These are phyloP conservation scores for Scophthalmus maximus DNA, from an alignment of 2,113 vertebrate genomes.

Conservation along the genomic window DNA sequence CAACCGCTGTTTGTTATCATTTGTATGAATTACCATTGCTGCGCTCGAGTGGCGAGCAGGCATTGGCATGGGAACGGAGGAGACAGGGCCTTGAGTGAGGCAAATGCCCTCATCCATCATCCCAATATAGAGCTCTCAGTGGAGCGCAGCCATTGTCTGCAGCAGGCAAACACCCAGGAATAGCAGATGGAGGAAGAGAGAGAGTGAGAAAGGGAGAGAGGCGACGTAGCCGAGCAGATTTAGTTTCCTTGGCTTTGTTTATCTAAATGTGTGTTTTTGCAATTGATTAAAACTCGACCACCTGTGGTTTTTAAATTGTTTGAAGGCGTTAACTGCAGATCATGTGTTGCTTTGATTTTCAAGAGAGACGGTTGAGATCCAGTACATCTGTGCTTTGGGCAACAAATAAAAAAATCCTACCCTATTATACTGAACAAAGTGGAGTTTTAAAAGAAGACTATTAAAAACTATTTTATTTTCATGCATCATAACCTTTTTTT, in stretches of 20 bases:
- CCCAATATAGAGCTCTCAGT: conserved; percentile 70
- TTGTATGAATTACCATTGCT: conserved; percentile 73
- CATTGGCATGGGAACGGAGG: conserved; percentile 56
- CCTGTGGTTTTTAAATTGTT: conserved; percentile 43
- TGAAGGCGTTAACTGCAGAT: conserved; percentile 58
- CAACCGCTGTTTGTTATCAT: conserved; percentile 68
- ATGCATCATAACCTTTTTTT: neutral
- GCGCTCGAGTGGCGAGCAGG: conserved; percentile 64
- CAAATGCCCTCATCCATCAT: conserved; percentile 81
- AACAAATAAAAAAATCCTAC: conserved; percentile 1
- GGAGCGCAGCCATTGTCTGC: conserved; percentile 67
- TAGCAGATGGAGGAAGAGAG: conserved; percentile 70
- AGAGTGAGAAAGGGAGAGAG: conserved; percentile 13
- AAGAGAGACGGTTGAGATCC: conserved; percentile 32
- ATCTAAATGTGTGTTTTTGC: conserved; percentile 58
- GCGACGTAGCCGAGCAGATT: conserved; percentile 37
- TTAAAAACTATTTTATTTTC: neutral
- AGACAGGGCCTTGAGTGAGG: conserved; percentile 72
- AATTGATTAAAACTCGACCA: conserved; percentile 65
- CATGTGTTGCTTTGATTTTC: conserved; percentile 48
- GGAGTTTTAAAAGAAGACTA: neutral
- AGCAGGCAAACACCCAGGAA: conserved; percentile 72
- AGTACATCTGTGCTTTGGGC: conserved; percentile 24
- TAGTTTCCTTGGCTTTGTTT: conserved; percentile 57
- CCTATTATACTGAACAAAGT: neutral